Conservation (phyloP, 2,113 vertebrate genomes). For the Chamaea fasciata region DNA sequence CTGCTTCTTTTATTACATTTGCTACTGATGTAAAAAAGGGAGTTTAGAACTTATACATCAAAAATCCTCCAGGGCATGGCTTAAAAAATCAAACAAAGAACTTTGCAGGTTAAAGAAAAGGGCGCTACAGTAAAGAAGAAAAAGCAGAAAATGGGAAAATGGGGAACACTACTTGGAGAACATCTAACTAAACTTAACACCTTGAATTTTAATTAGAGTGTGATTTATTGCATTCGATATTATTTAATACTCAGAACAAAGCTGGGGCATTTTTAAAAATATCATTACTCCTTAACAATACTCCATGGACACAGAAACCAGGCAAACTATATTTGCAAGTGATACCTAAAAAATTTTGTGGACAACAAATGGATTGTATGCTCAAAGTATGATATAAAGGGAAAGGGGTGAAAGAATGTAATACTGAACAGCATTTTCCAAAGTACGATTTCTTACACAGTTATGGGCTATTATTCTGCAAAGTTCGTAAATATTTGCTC, state of each 20-base stretch:
- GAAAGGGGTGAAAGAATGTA: not conserved
- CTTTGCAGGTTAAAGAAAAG: not conserved
- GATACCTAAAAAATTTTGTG: not conserved
- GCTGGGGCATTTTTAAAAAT: not conserved
- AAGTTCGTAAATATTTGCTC: not conserved
- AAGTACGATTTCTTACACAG: not conserved
- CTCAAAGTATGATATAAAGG: not conserved
- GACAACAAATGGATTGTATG: not conserved
- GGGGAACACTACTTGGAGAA: not conserved
- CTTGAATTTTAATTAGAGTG: not conserved
- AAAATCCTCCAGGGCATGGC: not conserved
- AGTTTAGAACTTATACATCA: not conserved
- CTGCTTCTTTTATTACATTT: not conserved
- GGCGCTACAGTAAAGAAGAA: not conserved
- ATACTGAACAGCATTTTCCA: not conserved
- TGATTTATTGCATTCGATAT: not conserved
- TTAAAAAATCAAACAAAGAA: not conserved
- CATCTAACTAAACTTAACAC: not conserved
- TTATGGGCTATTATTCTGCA: not conserved
- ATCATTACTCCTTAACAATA: not conserved
- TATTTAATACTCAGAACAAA: not conserved
- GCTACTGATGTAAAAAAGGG: not conserved
- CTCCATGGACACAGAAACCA: not conserved
- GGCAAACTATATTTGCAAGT: not conserved
- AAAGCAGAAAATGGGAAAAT: not conserved